Percentiles rank a stretch among this genome's conserved stretches.
Evolutionary conservation across 2,797 vertebrate genomes (phyloP).

Genomic region (Phoxinus dragarum): DNA sequence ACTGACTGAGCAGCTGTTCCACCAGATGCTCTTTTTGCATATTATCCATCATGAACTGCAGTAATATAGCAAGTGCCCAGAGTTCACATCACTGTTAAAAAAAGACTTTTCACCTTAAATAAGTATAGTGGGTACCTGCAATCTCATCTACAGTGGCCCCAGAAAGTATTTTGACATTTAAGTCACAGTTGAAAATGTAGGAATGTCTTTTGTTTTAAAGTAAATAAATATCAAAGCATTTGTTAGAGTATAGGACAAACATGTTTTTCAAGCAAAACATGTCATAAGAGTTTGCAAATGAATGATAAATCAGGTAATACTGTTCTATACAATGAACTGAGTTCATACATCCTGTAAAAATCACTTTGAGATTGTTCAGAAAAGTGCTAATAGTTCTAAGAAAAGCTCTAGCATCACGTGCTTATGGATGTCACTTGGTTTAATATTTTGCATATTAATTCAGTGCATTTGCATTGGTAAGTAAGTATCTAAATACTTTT

Average conservation of each 20-base stretch:
- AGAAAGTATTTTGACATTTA: neutral
- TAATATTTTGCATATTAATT: neutral
- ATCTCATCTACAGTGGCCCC: neutral
- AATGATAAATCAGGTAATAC: neutral
- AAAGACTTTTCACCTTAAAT: neutral
- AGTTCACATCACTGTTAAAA: neutral
- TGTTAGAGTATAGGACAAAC: neutral
- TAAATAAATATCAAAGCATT: neutral
- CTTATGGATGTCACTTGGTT: neutral
- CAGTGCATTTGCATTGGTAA: neutral
- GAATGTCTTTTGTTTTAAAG: neutral
- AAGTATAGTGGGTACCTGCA: neutral
- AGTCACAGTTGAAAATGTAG: neutral
- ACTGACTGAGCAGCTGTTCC: constrained; percentile 18
- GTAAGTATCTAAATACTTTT: neutral
- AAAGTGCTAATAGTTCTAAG: neutral
- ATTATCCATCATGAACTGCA: neutral
- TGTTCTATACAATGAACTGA: neutral
- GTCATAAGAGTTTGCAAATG: neutral
- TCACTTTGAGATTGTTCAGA: neutral
- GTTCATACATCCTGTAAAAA: neutral
- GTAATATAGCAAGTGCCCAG: neutral
- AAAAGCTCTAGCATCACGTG: neutral
- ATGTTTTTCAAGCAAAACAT: too few relatives aligned
- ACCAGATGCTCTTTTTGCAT: constrained; percentile 25